These are phyloP conservation scores for Amphiprion percula DNA, from an alignment of 2,113 vertebrate genomes.

Conservation along the genomic window DNA sequence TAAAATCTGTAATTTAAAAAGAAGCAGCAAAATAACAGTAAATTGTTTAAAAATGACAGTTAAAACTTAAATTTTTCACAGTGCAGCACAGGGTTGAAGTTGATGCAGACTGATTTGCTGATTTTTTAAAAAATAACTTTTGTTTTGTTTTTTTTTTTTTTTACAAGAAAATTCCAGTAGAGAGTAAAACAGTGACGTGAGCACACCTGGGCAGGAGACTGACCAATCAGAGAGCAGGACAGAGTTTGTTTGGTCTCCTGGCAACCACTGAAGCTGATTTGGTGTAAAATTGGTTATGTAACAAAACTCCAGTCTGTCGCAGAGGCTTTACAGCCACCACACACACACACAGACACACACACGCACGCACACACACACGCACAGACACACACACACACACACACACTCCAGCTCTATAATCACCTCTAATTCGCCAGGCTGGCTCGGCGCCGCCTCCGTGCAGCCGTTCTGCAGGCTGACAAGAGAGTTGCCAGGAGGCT, in stretches of 20 bases:
- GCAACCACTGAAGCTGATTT: constrained; percentile 33
- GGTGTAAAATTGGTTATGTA: constrained; percentile 65
- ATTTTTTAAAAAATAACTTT: too few relatives aligned
- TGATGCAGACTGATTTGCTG: too few relatives aligned
- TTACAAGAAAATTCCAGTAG: too few relatives aligned
- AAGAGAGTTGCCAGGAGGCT: constrained; percentile 22
- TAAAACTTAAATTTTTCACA: too few relatives aligned
- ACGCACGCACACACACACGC: constrained; percentile 6
- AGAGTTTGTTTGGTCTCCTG: constrained; percentile 36
- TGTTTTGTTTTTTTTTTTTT: too few relatives aligned
- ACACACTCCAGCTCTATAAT: constrained; percentile 54
- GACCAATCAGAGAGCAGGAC: constrained; percentile 46
- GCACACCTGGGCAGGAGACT: neutral
- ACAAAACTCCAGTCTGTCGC: constrained; percentile 58
- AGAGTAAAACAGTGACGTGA: neutral
- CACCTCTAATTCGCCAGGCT: constrained; percentile 65
- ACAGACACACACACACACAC: constrained; percentile 4
- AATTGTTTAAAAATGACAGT: too few relatives aligned
- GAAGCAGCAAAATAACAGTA: too few relatives aligned
- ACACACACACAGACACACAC: constrained; percentile 21
- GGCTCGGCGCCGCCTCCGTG: constrained; percentile 51
- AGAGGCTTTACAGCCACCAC: constrained; percentile 37
- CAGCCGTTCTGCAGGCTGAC: constrained; percentile 41
- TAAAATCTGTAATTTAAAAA: too few relatives aligned
- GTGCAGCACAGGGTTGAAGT: too few relatives aligned